phyloP scores from a whole-genome alignment of 1,140 invertebrate species.

The Probaryconus sp. region DNA sequence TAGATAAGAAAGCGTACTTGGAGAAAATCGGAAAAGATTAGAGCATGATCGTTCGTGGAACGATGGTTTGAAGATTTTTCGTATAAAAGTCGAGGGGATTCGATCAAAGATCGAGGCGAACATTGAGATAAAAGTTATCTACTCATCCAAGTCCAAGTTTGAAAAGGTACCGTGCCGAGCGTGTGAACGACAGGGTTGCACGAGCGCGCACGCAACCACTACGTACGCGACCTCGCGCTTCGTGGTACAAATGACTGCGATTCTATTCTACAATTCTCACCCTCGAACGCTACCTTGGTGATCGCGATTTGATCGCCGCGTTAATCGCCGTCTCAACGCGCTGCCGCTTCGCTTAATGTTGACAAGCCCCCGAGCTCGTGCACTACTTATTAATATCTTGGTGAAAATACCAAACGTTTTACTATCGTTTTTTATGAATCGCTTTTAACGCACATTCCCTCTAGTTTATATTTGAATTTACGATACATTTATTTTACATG shows the following conservation, averaged over 20 bases:
- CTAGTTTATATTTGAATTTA: no score
- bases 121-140: slow-evolving; percentile 73
- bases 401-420: no score
- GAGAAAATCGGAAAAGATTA: slow-evolving; percentile 44
- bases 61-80: slow-evolving; percentile 56
- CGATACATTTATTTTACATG: no score
- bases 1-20: slow-evolving; percentile 37
- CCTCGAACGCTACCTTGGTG: slow-evolving; percentile 33
- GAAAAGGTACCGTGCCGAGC: slow-evolving; percentile 68
- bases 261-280: slow-evolving; percentile 64
- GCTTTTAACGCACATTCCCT: no score
- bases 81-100: slow-evolving; percentile 65
- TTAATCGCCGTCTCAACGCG: slow-evolving; percentile 55
- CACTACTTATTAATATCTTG: not conserved
- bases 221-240: slow-evolving; percentile 72
- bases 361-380: slow-evolving; percentile 55
- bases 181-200: slow-evolving; percentile 73
- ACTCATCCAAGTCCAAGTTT: slow-evolving; percentile 65
- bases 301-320: slow-evolving; percentile 61
- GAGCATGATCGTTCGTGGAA: slow-evolving; percentile 58
- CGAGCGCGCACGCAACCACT: slow-evolving; percentile 72
- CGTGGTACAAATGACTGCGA: slow-evolving; percentile 75
- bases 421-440: no score
- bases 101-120: slow-evolving; percentile 71
- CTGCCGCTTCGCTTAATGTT: slow-evolving; percentile 32